phyloP scores from a whole-genome alignment of 2,113 vertebrate genomes.

The Anoplopoma fimbria region DNA sequence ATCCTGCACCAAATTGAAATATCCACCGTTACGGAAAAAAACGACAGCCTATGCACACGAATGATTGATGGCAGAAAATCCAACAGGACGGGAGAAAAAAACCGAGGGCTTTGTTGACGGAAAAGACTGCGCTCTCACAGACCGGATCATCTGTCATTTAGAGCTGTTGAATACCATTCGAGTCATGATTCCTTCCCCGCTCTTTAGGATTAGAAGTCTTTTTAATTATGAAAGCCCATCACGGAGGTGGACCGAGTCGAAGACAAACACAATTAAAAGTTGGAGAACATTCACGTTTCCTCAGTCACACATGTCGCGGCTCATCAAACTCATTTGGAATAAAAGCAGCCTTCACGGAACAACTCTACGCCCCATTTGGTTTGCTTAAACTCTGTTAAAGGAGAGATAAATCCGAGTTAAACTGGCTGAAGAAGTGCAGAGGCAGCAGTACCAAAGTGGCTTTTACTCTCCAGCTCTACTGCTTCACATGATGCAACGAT shows the following conservation, averaged over 20 bases:
- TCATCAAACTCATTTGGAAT: conserved; percentile 46
- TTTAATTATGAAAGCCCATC: conserved; percentile 59
- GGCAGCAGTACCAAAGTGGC: neutral
- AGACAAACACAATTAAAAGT: conserved; percentile 60
- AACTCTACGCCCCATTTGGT: conserved; percentile 27
- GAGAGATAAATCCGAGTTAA: conserved; percentile 33
- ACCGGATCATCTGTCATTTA: conserved; percentile 10
- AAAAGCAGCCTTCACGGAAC: conserved; percentile 25
- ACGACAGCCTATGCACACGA: conserved; percentile 32
- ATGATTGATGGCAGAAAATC: conserved; percentile 48
- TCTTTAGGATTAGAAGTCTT: conserved; percentile 40
- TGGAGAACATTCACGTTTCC: conserved; percentile 17
- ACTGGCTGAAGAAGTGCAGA: conserved; percentile 10
- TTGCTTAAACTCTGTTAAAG: conserved; percentile 27
- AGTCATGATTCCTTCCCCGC: neutral
- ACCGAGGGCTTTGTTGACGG: neutral
- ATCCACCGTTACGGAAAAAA: conserved; percentile 14
- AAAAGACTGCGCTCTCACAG: conserved; percentile 1
- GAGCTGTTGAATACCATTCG: conserved; percentile 8
- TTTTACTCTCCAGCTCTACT: neutral
- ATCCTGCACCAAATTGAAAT: conserved; percentile 52
- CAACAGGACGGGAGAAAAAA: neutral
- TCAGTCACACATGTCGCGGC: conserved; percentile 30
- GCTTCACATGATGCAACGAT: conserved; percentile 6
- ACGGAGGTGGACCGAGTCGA: conserved; percentile 21